Evolutionary conservation across 2,113 vertebrate species (phyloP).

Genomic region (Solea senegalensis): DNA sequence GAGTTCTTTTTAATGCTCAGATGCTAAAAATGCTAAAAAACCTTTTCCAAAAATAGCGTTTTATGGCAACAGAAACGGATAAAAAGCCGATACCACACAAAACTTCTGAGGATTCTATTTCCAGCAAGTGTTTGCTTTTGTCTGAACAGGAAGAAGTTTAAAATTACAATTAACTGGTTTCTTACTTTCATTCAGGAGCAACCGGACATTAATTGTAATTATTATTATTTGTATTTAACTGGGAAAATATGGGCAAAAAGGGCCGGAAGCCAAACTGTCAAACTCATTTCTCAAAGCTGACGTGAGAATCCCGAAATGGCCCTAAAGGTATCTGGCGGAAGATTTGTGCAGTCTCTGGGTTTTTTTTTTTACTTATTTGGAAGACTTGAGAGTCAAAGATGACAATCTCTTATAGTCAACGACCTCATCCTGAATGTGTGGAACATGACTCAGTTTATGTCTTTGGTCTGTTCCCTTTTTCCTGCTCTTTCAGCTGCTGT

Average conservation of each 20-base stretch:
- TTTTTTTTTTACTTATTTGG: constrained; percentile 3
- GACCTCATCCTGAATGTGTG: constrained; percentile 38
- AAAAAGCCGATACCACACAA: too few relatives aligned
- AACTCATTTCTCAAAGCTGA: constrained; percentile 18
- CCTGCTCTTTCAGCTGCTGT: constrained; percentile 40
- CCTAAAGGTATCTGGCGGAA: background rate
- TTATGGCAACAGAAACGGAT: too few relatives aligned
- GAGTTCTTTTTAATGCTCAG: too few relatives aligned
- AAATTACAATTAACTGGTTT: too few relatives aligned
- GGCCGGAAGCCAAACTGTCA: background rate
- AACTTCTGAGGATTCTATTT: too few relatives aligned
- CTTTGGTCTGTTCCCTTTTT: constrained; percentile 11
- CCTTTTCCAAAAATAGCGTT: too few relatives aligned
- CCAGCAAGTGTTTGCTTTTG: too few relatives aligned
- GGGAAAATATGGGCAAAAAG: background rate
- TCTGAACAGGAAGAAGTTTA: too few relatives aligned
- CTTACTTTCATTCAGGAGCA: too few relatives aligned
- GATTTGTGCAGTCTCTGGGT: background rate
- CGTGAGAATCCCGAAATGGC: constrained; percentile 11
- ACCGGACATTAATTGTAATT: too few relatives aligned
- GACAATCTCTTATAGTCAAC: constrained; percentile 12
- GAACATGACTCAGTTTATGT: constrained; percentile 9
- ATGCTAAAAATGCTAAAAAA: too few relatives aligned
- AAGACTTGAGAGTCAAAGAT: background rate
- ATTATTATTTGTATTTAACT: background rate